Evolutionary conservation across 1,140 invertebrate species (phyloP), one percentile per base, ranked within the genome.

Genomic region (Frieseomelitta varia): DNA sequence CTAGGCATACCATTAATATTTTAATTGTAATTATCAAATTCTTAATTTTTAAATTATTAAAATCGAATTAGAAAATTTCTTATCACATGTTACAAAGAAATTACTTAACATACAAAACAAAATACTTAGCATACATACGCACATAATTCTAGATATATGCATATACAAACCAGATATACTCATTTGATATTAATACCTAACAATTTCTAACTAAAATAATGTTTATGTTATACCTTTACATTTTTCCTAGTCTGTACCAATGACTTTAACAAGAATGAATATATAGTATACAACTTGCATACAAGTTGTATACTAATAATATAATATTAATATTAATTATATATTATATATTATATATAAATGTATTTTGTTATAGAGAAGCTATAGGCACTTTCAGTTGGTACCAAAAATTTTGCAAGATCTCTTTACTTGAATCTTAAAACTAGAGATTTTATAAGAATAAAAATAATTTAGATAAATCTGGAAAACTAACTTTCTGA

Each of bases 221-320:
- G 14, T 86, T 81, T 74, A 88, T 81, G 14, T 30, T 24, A 80
- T 81, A 68, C 76, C 71, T 74, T 81, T 69, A 81, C 72, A 75
- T 85, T 84, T 89, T 84, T 79, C 88, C 88, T 89, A 89, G 85
- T 89, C 88, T 89, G 84, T 47, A 89, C 88, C 88, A 89, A 89
- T 89, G 88, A 89, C 65, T 81, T 87, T 84, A 79, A 89, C 56
- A 78, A 34, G 53, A 30, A 39, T 72, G 63, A 89, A 39, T 56
- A 87, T n/a, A 6, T 71, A 79, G 17, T 47, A 76, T 63, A 10
- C 67, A 84, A 82, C 14, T 72, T 51, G 67, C n/a, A 79, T 77
- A 63, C 27, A 63, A 78, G 71, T 81, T 77, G n/a, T n/a, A n/a
- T n/a, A n/a, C 68, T 15, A 1, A 53, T 78, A 85, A 81, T 61